These are phyloP conservation scores for Ptychochromis oligacanthus DNA, from an alignment of 2,113 vertebrate species.

Conservation along the genomic window DNA sequence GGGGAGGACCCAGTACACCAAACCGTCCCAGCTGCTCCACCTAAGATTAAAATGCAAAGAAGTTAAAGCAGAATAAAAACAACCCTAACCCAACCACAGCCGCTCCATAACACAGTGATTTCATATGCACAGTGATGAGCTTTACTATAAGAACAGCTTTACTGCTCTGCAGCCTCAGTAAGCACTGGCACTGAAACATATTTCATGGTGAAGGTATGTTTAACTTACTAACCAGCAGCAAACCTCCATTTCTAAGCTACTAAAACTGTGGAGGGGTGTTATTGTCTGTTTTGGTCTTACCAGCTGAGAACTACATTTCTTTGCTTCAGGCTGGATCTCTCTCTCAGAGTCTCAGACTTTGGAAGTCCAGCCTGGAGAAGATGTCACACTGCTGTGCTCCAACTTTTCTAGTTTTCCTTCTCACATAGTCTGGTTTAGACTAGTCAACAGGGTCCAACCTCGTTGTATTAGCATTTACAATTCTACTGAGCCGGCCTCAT, in stretches of 20 bases:
- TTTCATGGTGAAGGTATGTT: not conserved
- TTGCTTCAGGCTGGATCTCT: not conserved
- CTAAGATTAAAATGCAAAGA: too few relatives aligned
- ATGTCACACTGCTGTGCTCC: not conserved
- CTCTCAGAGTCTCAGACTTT: not conserved
- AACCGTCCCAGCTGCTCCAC: too few relatives aligned
- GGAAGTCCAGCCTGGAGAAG: not conserved
- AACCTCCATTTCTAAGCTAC: not conserved
- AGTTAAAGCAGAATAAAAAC: too few relatives aligned
- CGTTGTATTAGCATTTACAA: not conserved
- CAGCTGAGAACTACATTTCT: accelerated
- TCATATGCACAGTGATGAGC: not conserved
- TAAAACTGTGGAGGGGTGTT: accelerated
- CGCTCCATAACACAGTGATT: too few relatives aligned
- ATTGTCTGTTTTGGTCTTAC: accelerated
- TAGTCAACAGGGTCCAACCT: not conserved
- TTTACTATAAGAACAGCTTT: not conserved
- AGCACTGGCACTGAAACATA: not conserved
- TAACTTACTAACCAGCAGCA: not conserved
- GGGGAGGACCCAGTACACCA: too few relatives aligned
- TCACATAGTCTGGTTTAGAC: not conserved
- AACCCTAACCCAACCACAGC: too few relatives aligned
- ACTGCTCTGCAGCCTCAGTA: accelerated
- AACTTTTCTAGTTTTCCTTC: not conserved
- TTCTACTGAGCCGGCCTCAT: accelerated